Base-by-base conservation (phyloP, 2,113 vertebrate species). In the Atherinomorus stipes region DNA sequence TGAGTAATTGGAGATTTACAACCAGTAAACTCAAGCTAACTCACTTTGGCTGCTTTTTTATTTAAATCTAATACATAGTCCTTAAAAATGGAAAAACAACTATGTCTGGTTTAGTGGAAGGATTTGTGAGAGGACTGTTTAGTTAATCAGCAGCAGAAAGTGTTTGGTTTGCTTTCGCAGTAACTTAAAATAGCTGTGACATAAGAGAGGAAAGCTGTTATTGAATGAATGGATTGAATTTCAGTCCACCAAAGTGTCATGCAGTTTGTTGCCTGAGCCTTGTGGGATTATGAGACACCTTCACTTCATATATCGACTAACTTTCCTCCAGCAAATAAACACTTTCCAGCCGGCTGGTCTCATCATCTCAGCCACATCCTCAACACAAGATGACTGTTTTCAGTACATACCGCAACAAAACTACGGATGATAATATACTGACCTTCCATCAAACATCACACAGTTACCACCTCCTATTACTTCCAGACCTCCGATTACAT, bases 1-100 rank as follows among this genome's bases (percentile, higher is more conserved):
- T 42, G 71, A 42, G 13, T 37, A 49, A 47, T 66, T 51, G n/a
- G 54, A 74, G 22, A 25, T 67, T 28, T 52, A 37, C 25, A 19
- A 53, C 28, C 37, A 2, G 11, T 58, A 58, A 34, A 52, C 50
- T 15, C 19, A 50, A 57, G 52, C 28, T 69, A 12, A 22, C 10
- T 2, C 4, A 8, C 31, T 34, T 4, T 34, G 28, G 28, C 11
- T 23, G 12, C 21, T 38, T n/a, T 37, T 44, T 25, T 31, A 42
- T 16, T 40, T 40, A 4, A 38, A 50, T 31, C 11, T 19, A 0
- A 12, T 42, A 13, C 11, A 23, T 23, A 37, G 67, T 52, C 34
- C 40, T n/a, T 18, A 52, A 65, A 10, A 64, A 23, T n/a, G 18
- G 1, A 19, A 5, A 47, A 47, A 47, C 19, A 19, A 47, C 44